A percentile compares a stretch with the other conserved stretches of the same genome.
These are phyloP conservation scores for Megaleporinus macrocephalus DNA, from an alignment of 2,113 vertebrate genomes.

Conservation along the genomic window DNA sequence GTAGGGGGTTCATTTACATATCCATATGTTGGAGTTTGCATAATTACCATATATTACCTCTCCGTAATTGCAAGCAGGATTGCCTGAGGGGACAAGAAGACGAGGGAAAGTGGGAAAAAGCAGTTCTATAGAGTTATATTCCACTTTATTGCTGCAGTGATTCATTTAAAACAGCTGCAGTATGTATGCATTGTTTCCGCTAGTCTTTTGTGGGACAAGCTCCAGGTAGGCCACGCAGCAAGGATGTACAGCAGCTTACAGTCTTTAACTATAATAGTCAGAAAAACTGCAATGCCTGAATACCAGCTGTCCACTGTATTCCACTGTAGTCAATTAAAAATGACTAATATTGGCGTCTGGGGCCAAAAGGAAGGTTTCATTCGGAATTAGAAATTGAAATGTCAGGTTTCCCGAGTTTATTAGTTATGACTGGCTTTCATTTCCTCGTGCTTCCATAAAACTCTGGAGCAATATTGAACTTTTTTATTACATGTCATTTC, in stretches of 20 bases:
- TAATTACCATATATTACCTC: constrained; percentile 73
- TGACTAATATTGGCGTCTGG: background rate
- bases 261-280: too few relatives aligned
- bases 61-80: constrained; percentile 47
- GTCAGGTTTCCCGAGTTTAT: background rate
- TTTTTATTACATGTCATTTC: too few relatives aligned
- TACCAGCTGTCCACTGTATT: background rate
- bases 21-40: constrained; percentile 69
- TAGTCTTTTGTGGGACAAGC: background rate
- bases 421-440: background rate
- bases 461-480: too few relatives aligned
- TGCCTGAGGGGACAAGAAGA: constrained; percentile 35
- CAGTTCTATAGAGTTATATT: constrained; percentile 21
- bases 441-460: background rate
- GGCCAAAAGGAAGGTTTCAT: background rate
- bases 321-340: background rate
- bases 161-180: constrained; percentile 1
- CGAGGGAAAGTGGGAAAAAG: constrained; percentile 40
- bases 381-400: background rate
- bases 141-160: constrained; percentile 21
- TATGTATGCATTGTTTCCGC: background rate
- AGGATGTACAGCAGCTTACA: background rate
- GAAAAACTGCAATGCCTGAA: background rate
- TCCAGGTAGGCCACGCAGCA: background rate
- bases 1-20: constrained; percentile 70